Base-by-base conservation (phyloP, 2,797 vertebrate species). In the Buphagus erythrorhynchus region DNA sequence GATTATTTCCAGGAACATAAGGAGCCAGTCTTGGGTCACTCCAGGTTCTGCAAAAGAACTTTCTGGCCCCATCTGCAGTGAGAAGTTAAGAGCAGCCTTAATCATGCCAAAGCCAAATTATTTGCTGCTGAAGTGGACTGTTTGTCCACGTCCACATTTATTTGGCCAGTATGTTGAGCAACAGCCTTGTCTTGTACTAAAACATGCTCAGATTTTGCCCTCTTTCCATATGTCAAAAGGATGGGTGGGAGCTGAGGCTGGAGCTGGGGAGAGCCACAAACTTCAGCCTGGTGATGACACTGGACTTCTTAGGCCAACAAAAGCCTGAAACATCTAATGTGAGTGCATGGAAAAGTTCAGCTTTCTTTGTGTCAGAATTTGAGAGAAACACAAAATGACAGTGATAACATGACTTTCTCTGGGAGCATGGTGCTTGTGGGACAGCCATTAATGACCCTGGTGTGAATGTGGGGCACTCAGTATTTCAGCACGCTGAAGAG, bases 371-470 rank as follows among this genome's bases (percentile, higher is more conserved):
- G 13, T 16, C 13, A 79, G 61, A 74, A 52, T 55, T 5, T 13
- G 9, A 28, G 33, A 54, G 75, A 86, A 72, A 3, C 76, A 68
- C 24, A 48, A 57, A 61, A 55, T 17, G 20, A 9, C 51, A 69
- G 29, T 0, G 1, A 40, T 7, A 54, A 40, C 1, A 1, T 24
- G 25, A 22, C 51, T 68, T 76, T 22, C 33, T 49, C 48, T 57
- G n/a, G 20, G 21, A 45, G 26, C 20, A 6, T 4, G 2, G 18
- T 35, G 45, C 2, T 4, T 2, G 1, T 59, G 54, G 42, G 20
- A 75, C 78, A 71, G 46, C 36, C 5, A 1, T 7, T 77, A 59
- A 43, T 25, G 55, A 18, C 25, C 25, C 9, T 55, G 43, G 6
- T 68, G 25, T 48, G 51, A 51, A 19, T 17, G 16, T 13, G 51